A percentile compares a stretch with the other conserved stretches of the same genome.
phyloP scores from a whole-genome alignment of 2,888 invertebrate genomes.

The Deilephila elpenor region DNA sequence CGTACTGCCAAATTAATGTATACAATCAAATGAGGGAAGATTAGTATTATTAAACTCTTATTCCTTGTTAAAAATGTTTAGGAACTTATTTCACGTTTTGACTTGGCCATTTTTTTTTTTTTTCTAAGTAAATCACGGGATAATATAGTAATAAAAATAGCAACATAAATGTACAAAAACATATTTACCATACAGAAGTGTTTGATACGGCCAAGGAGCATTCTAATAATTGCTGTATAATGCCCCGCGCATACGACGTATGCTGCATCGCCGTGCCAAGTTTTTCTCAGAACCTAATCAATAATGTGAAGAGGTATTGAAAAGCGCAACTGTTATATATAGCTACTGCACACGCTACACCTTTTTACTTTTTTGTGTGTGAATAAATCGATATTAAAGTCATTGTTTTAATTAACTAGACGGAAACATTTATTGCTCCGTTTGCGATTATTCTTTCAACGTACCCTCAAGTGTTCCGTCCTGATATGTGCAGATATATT shows the following conservation, averaged over 20 bases:
- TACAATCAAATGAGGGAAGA: constrained; percentile 54
- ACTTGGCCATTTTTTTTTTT: not conserved
- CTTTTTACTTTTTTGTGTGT: constrained; percentile 47
- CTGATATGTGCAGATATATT: no score
- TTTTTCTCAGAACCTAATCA: constrained; percentile 74
- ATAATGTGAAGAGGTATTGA: constrained; percentile 72
- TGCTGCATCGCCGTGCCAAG: constrained; percentile 29
- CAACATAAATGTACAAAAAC: constrained; percentile 2
- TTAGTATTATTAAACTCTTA: not conserved
- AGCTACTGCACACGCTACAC: constrained; percentile 59
- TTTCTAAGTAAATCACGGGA: not conserved
- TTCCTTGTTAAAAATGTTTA: not conserved
- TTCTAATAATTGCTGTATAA: constrained; percentile 39
- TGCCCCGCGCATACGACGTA: constrained; percentile 27
- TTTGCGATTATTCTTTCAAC: constrained; percentile 8
- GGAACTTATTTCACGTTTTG: not conserved
- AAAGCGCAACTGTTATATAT: constrained; percentile 60
- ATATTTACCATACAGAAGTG: not conserved
- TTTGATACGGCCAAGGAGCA: not conserved
- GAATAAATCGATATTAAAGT: constrained; percentile 45
- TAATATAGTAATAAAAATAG: constrained; percentile 8
- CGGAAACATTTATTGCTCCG: constrained; percentile 7
- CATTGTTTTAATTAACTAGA: constrained; percentile 26
- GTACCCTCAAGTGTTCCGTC: not conserved
- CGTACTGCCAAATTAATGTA: constrained; percentile 70